Conservation (phyloP, 2,113 vertebrate species). For the Pristiophorus japonicus region DNA sequence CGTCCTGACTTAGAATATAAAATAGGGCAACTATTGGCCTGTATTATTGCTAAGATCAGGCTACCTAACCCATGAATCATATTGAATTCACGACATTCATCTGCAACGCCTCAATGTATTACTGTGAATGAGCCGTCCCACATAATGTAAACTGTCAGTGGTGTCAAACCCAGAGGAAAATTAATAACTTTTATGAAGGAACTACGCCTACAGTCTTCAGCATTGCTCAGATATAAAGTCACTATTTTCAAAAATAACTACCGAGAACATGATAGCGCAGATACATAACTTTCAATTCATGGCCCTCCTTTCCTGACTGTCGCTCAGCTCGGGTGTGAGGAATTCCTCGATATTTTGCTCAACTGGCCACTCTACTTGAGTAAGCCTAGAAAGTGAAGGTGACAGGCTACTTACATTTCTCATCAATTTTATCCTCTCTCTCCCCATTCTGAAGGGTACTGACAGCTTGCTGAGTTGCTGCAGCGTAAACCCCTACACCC, state of each 20-base stretch:
- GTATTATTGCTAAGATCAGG: not conserved
- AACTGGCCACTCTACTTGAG: not conserved
- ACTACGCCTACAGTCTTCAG: not conserved
- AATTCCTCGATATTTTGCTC: not conserved
- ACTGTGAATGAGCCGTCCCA: not conserved
- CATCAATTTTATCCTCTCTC: not conserved
- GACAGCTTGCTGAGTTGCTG: not conserved
- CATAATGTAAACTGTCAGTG: not conserved
- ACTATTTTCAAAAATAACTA: not conserved
- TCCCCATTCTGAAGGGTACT: not conserved
- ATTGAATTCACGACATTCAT: not conserved
- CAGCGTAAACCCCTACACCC: not conserved
- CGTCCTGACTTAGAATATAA: not conserved
- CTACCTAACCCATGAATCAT: not conserved
- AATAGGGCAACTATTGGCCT: not conserved
- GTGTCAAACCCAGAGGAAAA: not conserved
- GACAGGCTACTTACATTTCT: not conserved
- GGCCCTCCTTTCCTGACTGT: not conserved
- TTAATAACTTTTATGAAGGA: constrained; percentile 16
- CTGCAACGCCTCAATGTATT: not conserved
- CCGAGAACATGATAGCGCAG: not conserved
- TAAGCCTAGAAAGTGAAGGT: not conserved
- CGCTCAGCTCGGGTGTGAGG: not conserved
- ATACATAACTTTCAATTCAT: not conserved
- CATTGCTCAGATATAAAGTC: not conserved